Percentiles rank a stretch among this genome's conserved stretches.
phyloP scores from a whole-genome alignment of 2,888 invertebrate species.

The Sinelater perroti region DNA sequence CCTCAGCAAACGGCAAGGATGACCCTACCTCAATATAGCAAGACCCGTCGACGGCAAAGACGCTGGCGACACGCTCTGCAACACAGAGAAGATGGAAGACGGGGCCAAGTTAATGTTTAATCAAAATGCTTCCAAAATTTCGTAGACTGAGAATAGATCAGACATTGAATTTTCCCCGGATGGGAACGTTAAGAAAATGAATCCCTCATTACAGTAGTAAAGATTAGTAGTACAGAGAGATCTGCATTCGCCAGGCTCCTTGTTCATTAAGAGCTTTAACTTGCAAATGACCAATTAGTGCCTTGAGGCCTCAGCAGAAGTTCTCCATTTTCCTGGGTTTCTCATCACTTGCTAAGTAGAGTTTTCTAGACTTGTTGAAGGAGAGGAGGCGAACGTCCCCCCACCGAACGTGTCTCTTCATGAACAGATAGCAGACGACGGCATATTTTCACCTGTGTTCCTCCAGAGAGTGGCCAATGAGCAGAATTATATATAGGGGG shows the following conservation, averaged over 20 bases:
- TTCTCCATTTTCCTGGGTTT: slow-evolving; percentile 97
- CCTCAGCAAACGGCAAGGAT: slow-evolving; percentile 67
- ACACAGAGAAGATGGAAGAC: slow-evolving; percentile 80
- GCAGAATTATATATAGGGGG: too few species aligned
- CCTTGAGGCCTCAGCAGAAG: slow-evolving; percentile 91
- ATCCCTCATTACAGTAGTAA: slow-evolving; percentile 38
- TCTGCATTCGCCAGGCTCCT: slow-evolving; percentile 81
- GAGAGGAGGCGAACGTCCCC: too few species aligned
- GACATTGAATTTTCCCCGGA: slow-evolving; percentile 68
- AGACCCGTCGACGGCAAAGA: slow-evolving; percentile 69
- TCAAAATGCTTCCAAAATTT: slow-evolving; percentile 66
- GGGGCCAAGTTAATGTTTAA: slow-evolving; percentile 65
- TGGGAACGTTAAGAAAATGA: slow-evolving; percentile 51
- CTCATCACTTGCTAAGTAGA: too few species aligned
- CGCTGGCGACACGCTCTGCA: slow-evolving; percentile 76
- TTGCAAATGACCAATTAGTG: slow-evolving; percentile 88
- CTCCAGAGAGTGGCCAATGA: too few species aligned
- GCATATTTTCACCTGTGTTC: too few species aligned
- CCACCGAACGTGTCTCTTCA: too few species aligned
- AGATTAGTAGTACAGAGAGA: slow-evolving; percentile 62
- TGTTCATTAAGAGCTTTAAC: slow-evolving; percentile 82
- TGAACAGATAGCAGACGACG: too few species aligned
- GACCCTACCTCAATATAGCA: slow-evolving; percentile 65
- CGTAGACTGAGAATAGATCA: slow-evolving; percentile 62
- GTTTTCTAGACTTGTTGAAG: too few species aligned